These are phyloP conservation scores for Centruroides vittatus DNA, from an alignment of 1,140 invertebrate species.

Conservation along the genomic window DNA sequence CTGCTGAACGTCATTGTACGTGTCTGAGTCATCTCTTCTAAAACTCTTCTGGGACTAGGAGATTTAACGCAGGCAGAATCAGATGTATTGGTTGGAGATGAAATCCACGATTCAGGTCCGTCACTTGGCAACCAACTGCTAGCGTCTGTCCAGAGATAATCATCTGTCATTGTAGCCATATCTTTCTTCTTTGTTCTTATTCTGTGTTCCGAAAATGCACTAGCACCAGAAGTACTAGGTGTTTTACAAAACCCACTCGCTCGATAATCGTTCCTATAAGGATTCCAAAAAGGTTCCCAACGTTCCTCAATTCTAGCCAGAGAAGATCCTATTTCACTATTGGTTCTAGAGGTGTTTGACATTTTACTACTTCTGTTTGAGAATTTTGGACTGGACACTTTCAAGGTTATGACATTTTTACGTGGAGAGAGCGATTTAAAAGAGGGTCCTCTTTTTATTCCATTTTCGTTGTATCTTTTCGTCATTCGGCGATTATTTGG, in stretches of 20 bases:
- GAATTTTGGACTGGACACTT: no score
- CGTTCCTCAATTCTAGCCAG: neutral
- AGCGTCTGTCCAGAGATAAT: neutral
- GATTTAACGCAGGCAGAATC: neutral
- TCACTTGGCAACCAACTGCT: neutral
- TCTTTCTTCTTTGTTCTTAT: neutral
- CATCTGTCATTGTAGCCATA: neutral
- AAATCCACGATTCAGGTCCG: neutral
- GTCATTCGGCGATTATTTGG: neutral
- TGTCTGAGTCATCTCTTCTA: neutral
- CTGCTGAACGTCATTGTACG: slow-evolving; percentile 15
- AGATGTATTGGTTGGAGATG: neutral
- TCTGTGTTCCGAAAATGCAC: neutral
- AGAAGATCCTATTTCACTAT: neutral
- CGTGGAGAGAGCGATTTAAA: neutral
- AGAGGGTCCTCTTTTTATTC: neutral
- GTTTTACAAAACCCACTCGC: no score
- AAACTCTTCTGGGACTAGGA: neutral
- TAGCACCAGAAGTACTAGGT: neutral
- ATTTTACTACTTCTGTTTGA: neutral
- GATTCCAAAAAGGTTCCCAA: neutral
- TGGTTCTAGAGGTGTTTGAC: neutral
- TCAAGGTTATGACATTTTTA: neutral
- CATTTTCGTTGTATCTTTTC: no score
- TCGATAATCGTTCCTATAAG: neutral